Evolutionary conservation across 2,797 vertebrate genomes (phyloP).

Genomic region (Phalanger gymnotis): DNA sequence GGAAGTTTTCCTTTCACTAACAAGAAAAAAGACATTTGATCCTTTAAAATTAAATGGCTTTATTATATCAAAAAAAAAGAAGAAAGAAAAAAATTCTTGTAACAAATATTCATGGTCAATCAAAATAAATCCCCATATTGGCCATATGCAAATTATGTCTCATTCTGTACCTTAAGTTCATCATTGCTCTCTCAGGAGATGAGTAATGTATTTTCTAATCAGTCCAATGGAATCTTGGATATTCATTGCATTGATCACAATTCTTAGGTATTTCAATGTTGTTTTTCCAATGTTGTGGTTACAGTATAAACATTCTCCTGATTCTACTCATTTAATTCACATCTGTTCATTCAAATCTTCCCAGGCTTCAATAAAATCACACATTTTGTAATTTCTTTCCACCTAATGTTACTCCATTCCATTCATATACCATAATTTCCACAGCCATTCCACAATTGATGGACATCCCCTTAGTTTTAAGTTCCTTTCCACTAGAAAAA

Average conservation of each 20-base stretch:
- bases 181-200: neutral
- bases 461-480: neutral
- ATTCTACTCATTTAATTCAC: neutral
- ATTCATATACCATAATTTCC: neutral
- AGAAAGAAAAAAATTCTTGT: neutral
- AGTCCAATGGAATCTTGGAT: neutral
- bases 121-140: neutral
- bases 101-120: neutral
- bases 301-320: neutral
- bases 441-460: neutral
- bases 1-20: conserved; percentile 73
- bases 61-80: neutral
- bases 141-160: neutral
- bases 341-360: neutral
- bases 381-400: neutral
- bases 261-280: neutral
- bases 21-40: conserved; percentile 61
- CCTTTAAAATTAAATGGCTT: neutral
- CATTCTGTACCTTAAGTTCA: neutral
- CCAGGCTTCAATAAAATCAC: neutral
- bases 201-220: neutral
- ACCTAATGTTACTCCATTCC: neutral
- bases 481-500: neutral
- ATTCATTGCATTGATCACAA: too few relatives aligned
- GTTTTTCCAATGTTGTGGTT: neutral